These are phyloP conservation scores for Eupithecia subfuscata DNA, from an alignment of 2,888 invertebrate species.

Conservation along the genomic window DNA sequence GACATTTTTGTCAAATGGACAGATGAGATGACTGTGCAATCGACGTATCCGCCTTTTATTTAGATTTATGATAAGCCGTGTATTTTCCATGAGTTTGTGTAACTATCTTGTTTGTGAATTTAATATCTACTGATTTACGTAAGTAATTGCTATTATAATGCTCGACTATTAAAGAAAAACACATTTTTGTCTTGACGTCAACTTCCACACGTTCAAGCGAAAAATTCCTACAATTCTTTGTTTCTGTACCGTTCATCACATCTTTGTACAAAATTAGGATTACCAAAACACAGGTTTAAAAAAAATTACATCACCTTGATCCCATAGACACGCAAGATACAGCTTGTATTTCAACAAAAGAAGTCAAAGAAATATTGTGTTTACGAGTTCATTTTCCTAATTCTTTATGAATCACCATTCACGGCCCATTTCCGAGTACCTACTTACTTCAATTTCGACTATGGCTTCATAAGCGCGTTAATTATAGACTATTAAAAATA, in stretches of 20 bases:
- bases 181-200: constrained; percentile 70
- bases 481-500: constrained; percentile 76
- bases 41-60: constrained; percentile 73
- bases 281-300: not conserved
- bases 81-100: constrained; percentile 31
- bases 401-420: not conserved
- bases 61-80: constrained; percentile 35
- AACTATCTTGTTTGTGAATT: constrained; percentile 36
- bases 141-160: constrained; percentile 27
- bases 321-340: not conserved
- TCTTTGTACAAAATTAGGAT: not conserved
- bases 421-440: not conserved
- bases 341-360: not conserved
- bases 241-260: constrained; percentile 6
- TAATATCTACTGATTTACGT: constrained; percentile 41
- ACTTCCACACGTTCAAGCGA: constrained; percentile 68
- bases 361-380: not conserved
- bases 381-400: not conserved
- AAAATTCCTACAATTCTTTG: constrained; percentile 45
- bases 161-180: constrained; percentile 35
- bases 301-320: not conserved
- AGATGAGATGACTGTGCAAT: constrained; percentile 81
- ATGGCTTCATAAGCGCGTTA: constrained; percentile 53
- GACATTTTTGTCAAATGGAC: constrained; percentile 69
- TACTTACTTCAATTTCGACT: constrained; percentile 27